A percentile compares a stretch with the other conserved stretches of the same genome.
phyloP scores from a whole-genome alignment of 1,140 invertebrate species.

The Ectropis grisescens region DNA sequence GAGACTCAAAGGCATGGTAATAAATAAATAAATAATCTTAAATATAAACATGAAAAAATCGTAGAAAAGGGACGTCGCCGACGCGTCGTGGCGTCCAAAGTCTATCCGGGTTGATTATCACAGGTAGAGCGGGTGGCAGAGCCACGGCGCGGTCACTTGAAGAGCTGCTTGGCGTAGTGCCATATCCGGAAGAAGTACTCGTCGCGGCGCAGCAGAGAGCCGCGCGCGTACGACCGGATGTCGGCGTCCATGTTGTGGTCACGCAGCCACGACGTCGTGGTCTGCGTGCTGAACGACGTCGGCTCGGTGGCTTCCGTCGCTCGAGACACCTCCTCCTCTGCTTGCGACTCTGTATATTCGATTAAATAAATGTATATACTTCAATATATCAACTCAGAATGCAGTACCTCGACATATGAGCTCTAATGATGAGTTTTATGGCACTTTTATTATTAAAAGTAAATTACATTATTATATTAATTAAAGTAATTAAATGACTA shows the following conservation, averaged over 20 bases:
- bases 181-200: conserved; percentile 97
- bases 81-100: too few relatives aligned
- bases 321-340: conserved; percentile 38
- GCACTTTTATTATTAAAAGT: too few relatives aligned
- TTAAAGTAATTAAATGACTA: too few relatives aligned
- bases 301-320: conserved; percentile 47
- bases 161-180: conserved; percentile 87
- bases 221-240: conserved; percentile 88
- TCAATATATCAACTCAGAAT: too few relatives aligned
- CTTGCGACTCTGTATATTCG: conserved; percentile 31
- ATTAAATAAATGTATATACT: too few relatives aligned
- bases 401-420: conserved; percentile 6
- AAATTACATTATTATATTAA: too few relatives aligned
- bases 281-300: conserved; percentile 87
- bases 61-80: too few relatives aligned
- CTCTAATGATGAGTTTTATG: too few relatives aligned
- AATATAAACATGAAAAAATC: conserved; percentile 5
- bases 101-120: too few relatives aligned
- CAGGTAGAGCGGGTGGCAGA: too few relatives aligned
- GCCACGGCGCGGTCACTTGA: conserved; percentile 68
- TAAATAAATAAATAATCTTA: conserved; percentile 36
- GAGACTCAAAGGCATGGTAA: conserved; percentile 22
- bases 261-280: conserved; percentile 92
- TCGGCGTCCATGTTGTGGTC: conserved; percentile 94
- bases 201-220: conserved; percentile 83